Base-by-base conservation (phyloP, 2,113 vertebrate genomes). In the Peromyscus leucopus region DNA sequence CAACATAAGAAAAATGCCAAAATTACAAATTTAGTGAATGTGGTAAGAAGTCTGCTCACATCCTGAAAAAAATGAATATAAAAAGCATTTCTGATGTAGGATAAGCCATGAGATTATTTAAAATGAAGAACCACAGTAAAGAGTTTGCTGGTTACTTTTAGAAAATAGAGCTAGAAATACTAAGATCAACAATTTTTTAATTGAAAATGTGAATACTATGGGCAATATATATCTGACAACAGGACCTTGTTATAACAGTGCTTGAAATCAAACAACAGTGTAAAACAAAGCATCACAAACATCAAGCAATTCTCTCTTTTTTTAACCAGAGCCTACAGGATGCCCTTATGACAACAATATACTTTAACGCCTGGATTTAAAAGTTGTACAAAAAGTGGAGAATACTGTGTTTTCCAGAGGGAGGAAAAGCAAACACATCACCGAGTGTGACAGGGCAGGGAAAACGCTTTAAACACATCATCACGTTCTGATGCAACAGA, bases 101-200 rank as follows among this genome's bases (percentile, higher is more conserved):
- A 96, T 79, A 93, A 80, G 36, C 22, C 80, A 82, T 8, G 1
- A 88, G 22, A 72, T 88, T 22, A 65, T 13, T 88, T 78, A 90
- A 96, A 96, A 94, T 94, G 74, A 97, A 94, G 79, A 97, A 94
- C 78, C 22, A 90, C 3, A 95, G 26, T 85, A 74, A 93, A 96
- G 21, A 91, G 7, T 75, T n/a, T 65, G 83, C 36, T 55, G 31
- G 17, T 82, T 96, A 97, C 75, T 96, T 97, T 94, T 96, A 91
- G 82, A 91, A 65, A 96, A 87, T 26, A 75, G 13, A 83, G 69
- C 11, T 67, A 72, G 57, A 84, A 28, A 31, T 28, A 92, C 67
- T 93, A 93, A 91, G 55, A 85, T 89, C 26, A 65, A 86, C 48
- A 92, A 91, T 90, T 51, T 36, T 90, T 0, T 92, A 46, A 93